Percentiles rank a stretch among this genome's conserved stretches.
These are phyloP conservation scores for Elaphurus davidianus DNA, from an alignment of 2,113 vertebrate genomes.

Conservation along the genomic window DNA sequence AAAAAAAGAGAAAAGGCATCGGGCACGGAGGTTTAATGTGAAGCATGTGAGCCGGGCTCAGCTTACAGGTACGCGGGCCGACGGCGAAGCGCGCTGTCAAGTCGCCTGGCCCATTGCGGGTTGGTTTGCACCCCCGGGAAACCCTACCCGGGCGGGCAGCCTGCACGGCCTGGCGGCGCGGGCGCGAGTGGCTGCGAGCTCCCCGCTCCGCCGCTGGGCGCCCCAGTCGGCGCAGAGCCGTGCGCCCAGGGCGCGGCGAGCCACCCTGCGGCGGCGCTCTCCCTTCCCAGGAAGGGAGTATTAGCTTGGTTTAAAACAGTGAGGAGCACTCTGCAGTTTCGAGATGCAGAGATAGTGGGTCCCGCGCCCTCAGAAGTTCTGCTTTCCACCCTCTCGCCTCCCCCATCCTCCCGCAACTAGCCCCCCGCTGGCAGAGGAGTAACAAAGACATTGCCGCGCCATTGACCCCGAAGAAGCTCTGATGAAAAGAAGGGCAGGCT, in stretches of 20 bases:
- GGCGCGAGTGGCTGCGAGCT: not conserved
- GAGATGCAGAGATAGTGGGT: not conserved
- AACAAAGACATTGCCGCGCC: conserved; percentile 43
- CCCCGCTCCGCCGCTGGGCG: not conserved
- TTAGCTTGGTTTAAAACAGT: too few species aligned
- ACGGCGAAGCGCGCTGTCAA: conserved; percentile 35
- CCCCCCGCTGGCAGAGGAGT: not conserved
- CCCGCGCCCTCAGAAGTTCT: not conserved
- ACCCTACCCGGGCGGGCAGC: not conserved
- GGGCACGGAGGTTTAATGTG: conserved; percentile 90
- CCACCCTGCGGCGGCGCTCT: not conserved
- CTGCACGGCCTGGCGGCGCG: not conserved
- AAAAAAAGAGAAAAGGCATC: conserved; percentile 81
- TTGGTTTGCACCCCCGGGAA: conserved; percentile 50
- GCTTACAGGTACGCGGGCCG: conserved; percentile 79
- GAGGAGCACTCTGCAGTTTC: not conserved
- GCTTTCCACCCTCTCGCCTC: not conserved
- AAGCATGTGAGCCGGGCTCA: conserved; percentile 90
- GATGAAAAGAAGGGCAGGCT: conserved; percentile 52
- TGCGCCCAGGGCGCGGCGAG: not conserved
- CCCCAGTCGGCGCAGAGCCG: not conserved
- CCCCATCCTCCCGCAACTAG: not conserved
- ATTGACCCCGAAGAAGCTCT: conserved; percentile 38
- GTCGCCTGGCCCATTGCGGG: conserved; percentile 24
- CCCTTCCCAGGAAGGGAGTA: not conserved